Conservation (phyloP, 2,797 vertebrate genomes). For the Cyprinella venusta region DNA sequence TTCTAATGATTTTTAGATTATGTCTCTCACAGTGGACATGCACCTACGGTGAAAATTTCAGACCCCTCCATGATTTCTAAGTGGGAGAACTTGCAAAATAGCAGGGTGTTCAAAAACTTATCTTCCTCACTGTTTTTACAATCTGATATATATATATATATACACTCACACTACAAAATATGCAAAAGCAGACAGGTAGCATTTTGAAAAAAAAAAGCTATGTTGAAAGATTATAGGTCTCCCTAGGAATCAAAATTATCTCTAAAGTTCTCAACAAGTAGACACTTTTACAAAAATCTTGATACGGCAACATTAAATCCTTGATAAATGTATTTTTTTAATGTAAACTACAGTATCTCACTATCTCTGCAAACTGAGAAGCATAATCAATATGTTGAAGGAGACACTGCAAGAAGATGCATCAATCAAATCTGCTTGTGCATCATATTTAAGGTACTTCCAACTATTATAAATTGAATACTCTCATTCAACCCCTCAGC, state of each 20-base stretch:
- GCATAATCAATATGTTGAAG: slow-evolving; percentile 45
- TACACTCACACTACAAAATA: neutral
- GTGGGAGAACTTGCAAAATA: no score
- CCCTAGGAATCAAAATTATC: neutral
- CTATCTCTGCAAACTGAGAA: slow-evolving; percentile 11
- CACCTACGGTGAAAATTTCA: no score
- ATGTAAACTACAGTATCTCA: neutral
- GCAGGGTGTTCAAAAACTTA: no score
- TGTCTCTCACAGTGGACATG: no score
- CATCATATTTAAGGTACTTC: neutral
- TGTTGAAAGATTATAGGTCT: neutral
- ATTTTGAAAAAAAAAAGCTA: no score
- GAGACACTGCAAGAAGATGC: slow-evolving; percentile 56
- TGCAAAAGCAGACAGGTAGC: no score
- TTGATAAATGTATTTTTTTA: neutral
- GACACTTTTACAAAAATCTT: neutral
- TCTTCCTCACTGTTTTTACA: no score
- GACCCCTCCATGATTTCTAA: no score
- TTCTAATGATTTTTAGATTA: no score
- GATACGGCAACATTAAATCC: neutral
- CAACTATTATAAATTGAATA: slow-evolving; percentile 9
- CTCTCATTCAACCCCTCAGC: slow-evolving; percentile 56
- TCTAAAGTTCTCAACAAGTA: neutral
- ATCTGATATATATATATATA: no score
- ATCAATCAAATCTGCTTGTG: neutral